Evolutionary conservation across 2,797 vertebrate genomes (phyloP).

Genomic region (Semaprochilodus insignis): DNA sequence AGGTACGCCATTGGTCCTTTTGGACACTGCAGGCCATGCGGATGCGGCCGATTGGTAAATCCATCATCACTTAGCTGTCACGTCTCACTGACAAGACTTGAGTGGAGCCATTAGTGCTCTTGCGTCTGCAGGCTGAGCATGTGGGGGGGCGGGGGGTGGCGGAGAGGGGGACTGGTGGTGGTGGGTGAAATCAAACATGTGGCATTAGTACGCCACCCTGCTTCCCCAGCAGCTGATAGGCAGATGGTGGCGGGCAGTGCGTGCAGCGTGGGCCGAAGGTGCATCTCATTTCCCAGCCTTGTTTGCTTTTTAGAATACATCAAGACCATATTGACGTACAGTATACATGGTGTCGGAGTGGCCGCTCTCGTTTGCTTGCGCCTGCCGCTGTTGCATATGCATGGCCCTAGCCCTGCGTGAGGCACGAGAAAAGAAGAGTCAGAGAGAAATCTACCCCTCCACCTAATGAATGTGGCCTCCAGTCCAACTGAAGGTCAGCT

Average conservation of each 20-base stretch:
- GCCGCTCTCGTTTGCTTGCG: conserved; percentile 81
- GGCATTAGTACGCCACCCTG: conserved; percentile 93
- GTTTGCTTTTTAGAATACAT: conserved; percentile 99
- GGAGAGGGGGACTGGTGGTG: not conserved
- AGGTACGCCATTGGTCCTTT: not conserved
- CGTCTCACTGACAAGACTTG: conserved; percentile 88
- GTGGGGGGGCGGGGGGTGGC: not conserved
- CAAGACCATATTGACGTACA: conserved; percentile 99
- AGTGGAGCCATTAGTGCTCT: conserved; percentile 91
- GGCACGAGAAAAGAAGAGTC: conserved; percentile 30
- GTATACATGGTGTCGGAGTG: conserved; percentile 95
- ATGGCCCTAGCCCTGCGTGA: conserved; percentile 66
- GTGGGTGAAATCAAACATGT: conserved; percentile 87
- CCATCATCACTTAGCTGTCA: conserved; percentile 90
- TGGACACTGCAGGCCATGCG: conserved; percentile 53
- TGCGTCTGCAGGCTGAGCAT: conserved; percentile 79
- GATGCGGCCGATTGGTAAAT: conserved; percentile 87
- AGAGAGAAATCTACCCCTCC: conserved; percentile 75
- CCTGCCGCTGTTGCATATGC: conserved; percentile 83
- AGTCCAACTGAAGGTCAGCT: conserved; percentile 90
- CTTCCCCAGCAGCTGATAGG: conserved; percentile 96
- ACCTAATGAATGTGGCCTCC: conserved; percentile 87
- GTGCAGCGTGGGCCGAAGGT: conserved; percentile 92
- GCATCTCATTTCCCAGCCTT: conserved; percentile 98
- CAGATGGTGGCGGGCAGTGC: conserved; percentile 95